These are phyloP conservation scores for Rhinopomastus cyanomelas DNA, from an alignment of 2,113 vertebrate genomes.

Conservation along the genomic window DNA sequence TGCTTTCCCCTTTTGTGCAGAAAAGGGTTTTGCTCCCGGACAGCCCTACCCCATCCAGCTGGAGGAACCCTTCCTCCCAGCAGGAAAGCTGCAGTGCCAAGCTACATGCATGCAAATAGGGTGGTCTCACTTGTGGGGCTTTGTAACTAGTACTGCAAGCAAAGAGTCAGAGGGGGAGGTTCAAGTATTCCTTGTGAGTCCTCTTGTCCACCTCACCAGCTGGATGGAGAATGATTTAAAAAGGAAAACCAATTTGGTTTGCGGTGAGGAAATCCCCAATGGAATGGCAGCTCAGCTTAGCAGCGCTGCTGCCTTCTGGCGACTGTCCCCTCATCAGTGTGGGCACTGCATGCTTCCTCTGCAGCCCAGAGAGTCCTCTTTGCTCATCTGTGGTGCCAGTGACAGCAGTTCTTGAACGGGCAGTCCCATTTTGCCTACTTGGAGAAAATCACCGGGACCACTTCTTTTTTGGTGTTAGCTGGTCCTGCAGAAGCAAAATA, in stretches of 20 bases:
- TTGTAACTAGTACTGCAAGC: neutral
- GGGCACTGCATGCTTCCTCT: neutral
- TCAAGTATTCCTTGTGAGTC: neutral
- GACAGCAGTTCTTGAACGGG: neutral
- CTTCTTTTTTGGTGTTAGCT: neutral
- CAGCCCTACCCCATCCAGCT: neutral
- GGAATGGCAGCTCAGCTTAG: neutral
- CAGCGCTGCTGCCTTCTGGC: neutral
- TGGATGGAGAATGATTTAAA: neutral
- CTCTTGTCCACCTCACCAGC: neutral
- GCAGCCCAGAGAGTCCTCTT: neutral
- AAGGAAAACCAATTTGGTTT: neutral
- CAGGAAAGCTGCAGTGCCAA: neutral
- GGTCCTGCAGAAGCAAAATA: neutral
- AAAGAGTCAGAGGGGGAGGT: neutral
- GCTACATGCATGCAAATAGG: neutral
- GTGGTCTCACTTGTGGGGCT: neutral
- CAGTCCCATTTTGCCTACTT: accelerated
- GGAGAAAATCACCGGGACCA: neutral
- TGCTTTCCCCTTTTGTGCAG: neutral
- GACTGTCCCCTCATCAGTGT: neutral
- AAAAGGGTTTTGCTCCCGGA: neutral
- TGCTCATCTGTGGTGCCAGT: neutral
- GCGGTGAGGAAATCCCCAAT: neutral
- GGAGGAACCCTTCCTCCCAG: neutral